These are phyloP conservation scores for Venustoraphidia nigricollis DNA, from an alignment of 2,888 invertebrate species.

Conservation along the genomic window DNA sequence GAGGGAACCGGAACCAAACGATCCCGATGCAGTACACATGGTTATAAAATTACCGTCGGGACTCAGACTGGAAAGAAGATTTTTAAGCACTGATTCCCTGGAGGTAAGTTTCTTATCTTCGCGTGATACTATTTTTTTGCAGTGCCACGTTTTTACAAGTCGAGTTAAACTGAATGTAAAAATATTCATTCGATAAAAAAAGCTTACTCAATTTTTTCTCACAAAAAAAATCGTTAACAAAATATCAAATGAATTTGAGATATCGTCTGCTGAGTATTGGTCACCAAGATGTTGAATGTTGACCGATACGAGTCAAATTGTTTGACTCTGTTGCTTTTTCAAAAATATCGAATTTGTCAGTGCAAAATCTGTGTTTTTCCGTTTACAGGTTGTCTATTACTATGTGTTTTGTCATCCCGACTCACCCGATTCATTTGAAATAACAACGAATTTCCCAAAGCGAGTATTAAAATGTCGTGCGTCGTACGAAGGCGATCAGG, in stretches of 20 bases:
- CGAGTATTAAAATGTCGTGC: slow-evolving; percentile 56
- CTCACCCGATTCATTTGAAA: slow-evolving; percentile 86
- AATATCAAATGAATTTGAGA: too few species aligned
- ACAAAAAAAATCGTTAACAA: too few species aligned
- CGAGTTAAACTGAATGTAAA: too few species aligned
- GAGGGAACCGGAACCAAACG: slow-evolving; percentile 55
- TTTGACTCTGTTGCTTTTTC: slow-evolving; percentile 1
- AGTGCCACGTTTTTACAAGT: too few species aligned
- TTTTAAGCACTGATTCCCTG: slow-evolving; percentile 63
- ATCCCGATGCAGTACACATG: slow-evolving; percentile 60
- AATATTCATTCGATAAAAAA: not conserved
- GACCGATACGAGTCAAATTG: too few species aligned
- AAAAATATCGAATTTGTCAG: not conserved
- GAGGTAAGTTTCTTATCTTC: slow-evolving; percentile 39
- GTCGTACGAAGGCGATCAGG: slow-evolving; percentile 20
- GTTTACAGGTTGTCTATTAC: slow-evolving; percentile 75
- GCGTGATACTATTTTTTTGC: too few species aligned
- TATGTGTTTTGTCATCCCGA: slow-evolving; percentile 91
- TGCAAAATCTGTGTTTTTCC: slow-evolving; percentile 5
- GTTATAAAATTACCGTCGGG: slow-evolving; percentile 88
- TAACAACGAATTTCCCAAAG: slow-evolving; percentile 90
- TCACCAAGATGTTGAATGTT: too few species aligned
- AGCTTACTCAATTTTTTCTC: too few species aligned
- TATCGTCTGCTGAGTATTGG: too few species aligned
- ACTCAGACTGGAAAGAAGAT: slow-evolving; percentile 72